These are phyloP conservation scores for Anableps anableps DNA, from an alignment of 2,797 vertebrate species.

Conservation along the genomic window DNA sequence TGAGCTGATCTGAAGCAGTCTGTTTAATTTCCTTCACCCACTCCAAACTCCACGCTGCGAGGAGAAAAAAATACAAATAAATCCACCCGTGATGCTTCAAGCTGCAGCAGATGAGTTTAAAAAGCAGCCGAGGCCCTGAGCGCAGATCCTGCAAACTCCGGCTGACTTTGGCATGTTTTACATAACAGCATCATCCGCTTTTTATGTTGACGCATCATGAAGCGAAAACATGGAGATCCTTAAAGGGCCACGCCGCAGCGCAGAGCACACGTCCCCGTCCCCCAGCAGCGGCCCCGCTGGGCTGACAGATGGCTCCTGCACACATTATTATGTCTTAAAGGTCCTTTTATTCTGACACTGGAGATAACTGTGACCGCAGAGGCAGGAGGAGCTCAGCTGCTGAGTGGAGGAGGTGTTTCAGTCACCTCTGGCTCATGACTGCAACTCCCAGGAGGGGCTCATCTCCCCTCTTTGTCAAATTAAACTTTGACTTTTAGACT, in stretches of 20 bases:
- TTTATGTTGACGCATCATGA: slow-evolving; percentile 85
- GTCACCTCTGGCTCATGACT: neutral
- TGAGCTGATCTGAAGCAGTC: slow-evolving; percentile 59
- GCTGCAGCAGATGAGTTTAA: neutral
- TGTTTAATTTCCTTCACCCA: neutral
- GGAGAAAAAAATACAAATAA: neutral
- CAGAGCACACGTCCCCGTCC: slow-evolving; percentile 67
- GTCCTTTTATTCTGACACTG: slow-evolving; percentile 39
- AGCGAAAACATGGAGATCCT: slow-evolving; percentile 87
- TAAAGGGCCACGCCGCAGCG: slow-evolving; percentile 85
- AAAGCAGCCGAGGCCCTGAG: slow-evolving; percentile 11
- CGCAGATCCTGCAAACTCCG: slow-evolving; percentile 60
- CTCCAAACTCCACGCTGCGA: slow-evolving; percentile 57
- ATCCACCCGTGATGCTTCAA: slow-evolving; percentile 9
- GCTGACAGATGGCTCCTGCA: slow-evolving; percentile 65
- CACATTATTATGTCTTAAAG: slow-evolving; percentile 40
- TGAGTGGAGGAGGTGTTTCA: neutral
- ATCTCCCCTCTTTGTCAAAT: neutral
- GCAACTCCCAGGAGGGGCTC: neutral
- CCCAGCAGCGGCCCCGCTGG: slow-evolving; percentile 40
- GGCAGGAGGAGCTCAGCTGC: slow-evolving; percentile 8
- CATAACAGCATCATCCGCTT: slow-evolving; percentile 86
- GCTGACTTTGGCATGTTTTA: slow-evolving; percentile 79
- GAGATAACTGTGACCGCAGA: slow-evolving; percentile 30
- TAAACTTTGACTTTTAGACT: neutral